These are phyloP conservation scores for Sebastes diaconus DNA, from an alignment of 2,797 vertebrate genomes.

Conservation along the genomic window DNA sequence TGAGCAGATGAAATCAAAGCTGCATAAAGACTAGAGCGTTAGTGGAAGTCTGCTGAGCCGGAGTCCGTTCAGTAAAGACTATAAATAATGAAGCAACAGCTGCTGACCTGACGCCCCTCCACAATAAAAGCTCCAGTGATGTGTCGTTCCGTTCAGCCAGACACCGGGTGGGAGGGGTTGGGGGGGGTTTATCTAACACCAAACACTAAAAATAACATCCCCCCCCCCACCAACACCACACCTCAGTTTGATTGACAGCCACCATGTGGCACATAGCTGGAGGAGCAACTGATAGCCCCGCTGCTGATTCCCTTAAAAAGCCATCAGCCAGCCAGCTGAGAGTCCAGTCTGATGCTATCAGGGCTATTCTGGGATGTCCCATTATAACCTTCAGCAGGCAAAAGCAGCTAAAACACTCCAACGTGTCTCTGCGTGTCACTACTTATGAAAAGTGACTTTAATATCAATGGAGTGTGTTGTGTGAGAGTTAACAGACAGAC, in stretches of 20 bases:
- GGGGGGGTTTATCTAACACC: conserved; percentile 20
- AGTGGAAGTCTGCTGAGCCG: not conserved
- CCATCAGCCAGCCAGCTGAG: conserved; percentile 85
- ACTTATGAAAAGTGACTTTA: not conserved
- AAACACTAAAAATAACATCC: conserved; percentile 60
- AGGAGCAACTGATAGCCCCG: conserved; percentile 87
- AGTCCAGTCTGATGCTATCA: conserved; percentile 89
- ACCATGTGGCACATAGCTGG: conserved; percentile 93
- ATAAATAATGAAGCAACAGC: not conserved
- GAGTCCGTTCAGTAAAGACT: not conserved
- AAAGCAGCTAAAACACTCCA: conserved; percentile 10
- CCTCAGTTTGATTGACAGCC: conserved; percentile 87
- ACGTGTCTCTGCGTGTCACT: not conserved
- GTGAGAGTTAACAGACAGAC: not conserved
- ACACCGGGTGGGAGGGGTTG: not conserved
- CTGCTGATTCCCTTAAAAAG: conserved; percentile 99
- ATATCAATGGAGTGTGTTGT: not conserved
- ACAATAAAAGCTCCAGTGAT: not conserved
- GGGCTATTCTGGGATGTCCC: conserved; percentile 89
- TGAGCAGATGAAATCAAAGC: not conserved
- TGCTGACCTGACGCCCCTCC: not conserved
- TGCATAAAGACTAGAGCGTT: not conserved
- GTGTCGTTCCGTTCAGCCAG: not conserved
- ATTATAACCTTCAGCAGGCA: conserved; percentile 50
- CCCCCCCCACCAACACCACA: conserved; percentile 2